phyloP scores from a whole-genome alignment of 2,113 vertebrate genomes.

The Prochilodus magdalenae region DNA sequence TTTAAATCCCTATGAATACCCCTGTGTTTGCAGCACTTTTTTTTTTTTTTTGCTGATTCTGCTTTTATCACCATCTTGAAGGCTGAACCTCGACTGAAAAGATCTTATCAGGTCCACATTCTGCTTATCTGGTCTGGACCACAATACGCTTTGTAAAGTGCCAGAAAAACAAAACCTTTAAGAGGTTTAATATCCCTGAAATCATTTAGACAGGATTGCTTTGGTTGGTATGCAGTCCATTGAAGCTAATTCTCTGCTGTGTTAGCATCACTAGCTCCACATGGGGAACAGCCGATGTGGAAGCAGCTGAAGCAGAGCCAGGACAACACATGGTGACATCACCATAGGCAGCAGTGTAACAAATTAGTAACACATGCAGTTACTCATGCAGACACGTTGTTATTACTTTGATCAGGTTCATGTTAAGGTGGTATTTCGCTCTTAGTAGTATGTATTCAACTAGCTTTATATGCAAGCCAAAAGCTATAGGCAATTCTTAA shows the following conservation, averaged over 20 bases:
- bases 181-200: no score
- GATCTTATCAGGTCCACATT: slow-evolving; percentile 19
- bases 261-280: background rate
- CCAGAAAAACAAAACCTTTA: no score
- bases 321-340: slow-evolving; percentile 1
- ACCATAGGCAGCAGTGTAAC: background rate
- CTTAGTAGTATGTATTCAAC: no score
- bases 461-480: no score
- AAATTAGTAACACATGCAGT: background rate
- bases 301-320: background rate
- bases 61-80: background rate
- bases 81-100: background rate
- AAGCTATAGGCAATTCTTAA: no score
- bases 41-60: background rate
- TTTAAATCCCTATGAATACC: slow-evolving; percentile 17
- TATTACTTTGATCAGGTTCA: background rate
- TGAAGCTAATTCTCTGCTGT: background rate
- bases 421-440: background rate
- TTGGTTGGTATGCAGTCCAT: background rate
- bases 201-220: background rate
- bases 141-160: background rate
- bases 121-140: background rate
- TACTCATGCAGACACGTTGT: background rate
- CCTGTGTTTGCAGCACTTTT: background rate
- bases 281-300: background rate